Evolutionary conservation across 2,113 vertebrate species (phyloP).

Genomic region (Oreotragus oreotragus): DNA sequence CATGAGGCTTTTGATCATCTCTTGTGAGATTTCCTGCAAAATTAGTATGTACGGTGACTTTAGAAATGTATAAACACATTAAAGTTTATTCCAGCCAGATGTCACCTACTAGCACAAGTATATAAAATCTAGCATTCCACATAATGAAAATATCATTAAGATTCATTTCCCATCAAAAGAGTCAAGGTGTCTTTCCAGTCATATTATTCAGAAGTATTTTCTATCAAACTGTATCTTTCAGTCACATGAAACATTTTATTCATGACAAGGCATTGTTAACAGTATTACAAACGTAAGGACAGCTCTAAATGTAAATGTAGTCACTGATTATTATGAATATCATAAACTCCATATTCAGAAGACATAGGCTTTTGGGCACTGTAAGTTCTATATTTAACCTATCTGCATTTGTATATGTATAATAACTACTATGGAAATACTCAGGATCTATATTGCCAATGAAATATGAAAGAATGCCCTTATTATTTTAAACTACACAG

Average conservation of each 20-base stretch:
- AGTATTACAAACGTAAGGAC: background rate
- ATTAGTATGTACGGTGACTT: background rate
- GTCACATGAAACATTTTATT: background rate
- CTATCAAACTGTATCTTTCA: background rate
- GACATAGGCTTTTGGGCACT: background rate
- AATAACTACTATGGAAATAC: background rate
- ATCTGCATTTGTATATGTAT: background rate
- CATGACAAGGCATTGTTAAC: background rate
- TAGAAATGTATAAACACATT: background rate
- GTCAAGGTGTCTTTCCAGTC: background rate
- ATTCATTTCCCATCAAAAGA: background rate
- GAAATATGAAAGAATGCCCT: background rate
- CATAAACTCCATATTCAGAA: background rate
- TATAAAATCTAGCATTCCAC: background rate
- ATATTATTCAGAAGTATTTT: background rate
- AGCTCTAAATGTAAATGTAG: background rate
- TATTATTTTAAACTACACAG: background rate
- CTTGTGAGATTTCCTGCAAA: background rate
- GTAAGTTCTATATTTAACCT: background rate
- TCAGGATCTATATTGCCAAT: background rate
- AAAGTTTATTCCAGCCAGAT: background rate
- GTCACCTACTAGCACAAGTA: background rate
- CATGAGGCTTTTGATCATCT: background rate
- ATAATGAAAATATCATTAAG: background rate
- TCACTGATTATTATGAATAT: background rate